These are phyloP conservation scores for Thymelicus lineola DNA, from an alignment of 2,888 invertebrate species.

Conservation along the genomic window DNA sequence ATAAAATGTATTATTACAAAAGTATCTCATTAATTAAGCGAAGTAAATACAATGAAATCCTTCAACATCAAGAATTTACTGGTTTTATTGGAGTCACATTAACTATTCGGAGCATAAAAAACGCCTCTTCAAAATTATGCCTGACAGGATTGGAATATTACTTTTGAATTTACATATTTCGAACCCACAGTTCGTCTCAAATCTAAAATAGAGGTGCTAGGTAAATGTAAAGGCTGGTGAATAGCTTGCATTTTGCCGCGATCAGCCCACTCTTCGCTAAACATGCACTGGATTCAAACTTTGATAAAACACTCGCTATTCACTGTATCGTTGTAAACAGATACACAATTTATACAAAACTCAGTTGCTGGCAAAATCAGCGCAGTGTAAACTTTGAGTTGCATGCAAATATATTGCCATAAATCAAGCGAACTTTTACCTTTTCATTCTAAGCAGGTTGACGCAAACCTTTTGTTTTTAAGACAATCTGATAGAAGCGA, in stretches of 20 bases:
- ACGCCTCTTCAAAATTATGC: slow-evolving; percentile 4
- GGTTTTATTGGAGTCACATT: background rate
- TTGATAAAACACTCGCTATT: slow-evolving; percentile 23
- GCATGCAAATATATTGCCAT: slow-evolving; percentile 26
- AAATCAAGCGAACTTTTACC: slow-evolving; percentile 15
- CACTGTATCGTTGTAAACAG: slow-evolving; percentile 13
- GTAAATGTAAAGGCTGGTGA: slow-evolving; percentile 26
- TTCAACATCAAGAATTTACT: background rate
- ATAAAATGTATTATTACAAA: too few species aligned
- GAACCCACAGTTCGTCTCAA: slow-evolving; percentile 11
- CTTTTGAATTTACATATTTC: slow-evolving; percentile 20
- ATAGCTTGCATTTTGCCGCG: slow-evolving; percentile 34
- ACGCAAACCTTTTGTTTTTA: background rate
- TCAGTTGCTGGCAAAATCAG: slow-evolving; percentile 21
- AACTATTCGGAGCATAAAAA: background rate
- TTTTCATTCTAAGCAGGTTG: slow-evolving; percentile 17
- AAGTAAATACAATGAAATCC: too few species aligned
- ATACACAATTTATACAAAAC: slow-evolving; percentile 25
- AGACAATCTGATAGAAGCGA: too few species aligned
- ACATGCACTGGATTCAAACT: slow-evolving; percentile 30
- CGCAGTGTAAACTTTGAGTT: slow-evolving; percentile 18
- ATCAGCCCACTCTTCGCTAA: slow-evolving; percentile 26
- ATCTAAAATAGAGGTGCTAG: slow-evolving; percentile 37
- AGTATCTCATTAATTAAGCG: too few species aligned
- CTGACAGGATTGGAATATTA: slow-evolving; percentile 10